phyloP scores from a whole-genome alignment of 2,797 vertebrate genomes.

The Chelon labrosus region DNA sequence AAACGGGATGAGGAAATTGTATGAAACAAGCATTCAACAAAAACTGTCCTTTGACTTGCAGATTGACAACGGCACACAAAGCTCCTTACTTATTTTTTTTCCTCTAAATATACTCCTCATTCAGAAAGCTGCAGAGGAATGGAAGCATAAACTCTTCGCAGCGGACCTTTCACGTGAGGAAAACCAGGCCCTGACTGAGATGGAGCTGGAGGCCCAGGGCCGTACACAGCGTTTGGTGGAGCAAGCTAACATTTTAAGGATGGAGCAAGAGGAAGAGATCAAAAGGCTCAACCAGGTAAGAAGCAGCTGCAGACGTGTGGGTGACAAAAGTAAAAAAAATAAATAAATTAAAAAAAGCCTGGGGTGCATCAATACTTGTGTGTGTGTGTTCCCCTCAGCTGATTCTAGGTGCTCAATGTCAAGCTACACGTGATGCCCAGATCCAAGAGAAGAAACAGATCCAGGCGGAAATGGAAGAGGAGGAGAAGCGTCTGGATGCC shows the following conservation, averaged over 20 bases:
- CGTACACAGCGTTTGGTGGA: constrained; percentile 83
- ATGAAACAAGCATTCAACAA: neutral
- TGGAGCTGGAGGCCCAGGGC: constrained; percentile 86
- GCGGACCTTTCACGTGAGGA: constrained; percentile 77
- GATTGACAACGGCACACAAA: neutral
- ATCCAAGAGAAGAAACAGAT: constrained; percentile 90
- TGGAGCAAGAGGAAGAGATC: constrained; percentile 93
- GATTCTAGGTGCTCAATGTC: constrained; percentile 89
- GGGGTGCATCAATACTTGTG: neutral
- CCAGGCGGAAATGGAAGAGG: constrained; percentile 81
- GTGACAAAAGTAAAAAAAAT: neutral
- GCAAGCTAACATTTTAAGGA: constrained; percentile 79
- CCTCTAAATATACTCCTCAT: neutral
- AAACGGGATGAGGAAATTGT: constrained; percentile 73
- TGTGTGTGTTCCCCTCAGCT: constrained; percentile 75
- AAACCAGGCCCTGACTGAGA: constrained; percentile 82
- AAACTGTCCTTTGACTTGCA: neutral
- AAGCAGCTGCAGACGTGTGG: neutral
- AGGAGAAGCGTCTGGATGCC: constrained; percentile 87
- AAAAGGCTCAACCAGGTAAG: constrained; percentile 87
- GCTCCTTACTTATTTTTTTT: neutral
- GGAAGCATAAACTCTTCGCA: constrained; percentile 81
- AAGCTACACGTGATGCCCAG: constrained; percentile 89
- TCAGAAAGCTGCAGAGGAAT: constrained; percentile 82
- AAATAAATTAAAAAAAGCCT: neutral